These are phyloP conservation scores for Pomacea canaliculata DNA, from an alignment of 2,888 invertebrate genomes.

Conservation along the genomic window DNA sequence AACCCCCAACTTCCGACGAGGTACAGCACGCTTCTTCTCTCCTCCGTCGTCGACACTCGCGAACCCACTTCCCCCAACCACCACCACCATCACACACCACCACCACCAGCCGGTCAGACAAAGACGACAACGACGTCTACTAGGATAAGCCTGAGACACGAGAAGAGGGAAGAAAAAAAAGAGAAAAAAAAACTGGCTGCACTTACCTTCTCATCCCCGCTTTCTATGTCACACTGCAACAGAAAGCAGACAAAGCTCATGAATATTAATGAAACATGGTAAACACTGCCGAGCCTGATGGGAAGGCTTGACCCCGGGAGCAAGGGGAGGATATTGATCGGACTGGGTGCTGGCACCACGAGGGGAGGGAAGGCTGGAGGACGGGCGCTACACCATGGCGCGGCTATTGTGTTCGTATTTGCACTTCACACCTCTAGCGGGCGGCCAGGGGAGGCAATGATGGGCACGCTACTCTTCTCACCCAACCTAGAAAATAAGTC, in stretches of 20 bases:
- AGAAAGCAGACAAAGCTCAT: conserved; percentile 31
- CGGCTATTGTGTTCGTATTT: conserved; percentile 20
- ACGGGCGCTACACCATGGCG: conserved; percentile 8
- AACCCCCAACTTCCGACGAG: no score
- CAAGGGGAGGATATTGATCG: conserved; percentile 25
- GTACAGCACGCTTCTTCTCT: no score
- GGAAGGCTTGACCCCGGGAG: conserved; percentile 28
- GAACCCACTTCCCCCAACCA: not conserved
- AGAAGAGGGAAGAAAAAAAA: not conserved
- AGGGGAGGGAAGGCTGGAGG: not conserved
- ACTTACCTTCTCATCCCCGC: conserved; percentile 61
- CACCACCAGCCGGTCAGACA: not conserved
- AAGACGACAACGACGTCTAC: not conserved
- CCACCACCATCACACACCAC: not conserved
- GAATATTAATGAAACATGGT: conserved; percentile 24
- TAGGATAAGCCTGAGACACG: not conserved
- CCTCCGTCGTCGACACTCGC: no score
- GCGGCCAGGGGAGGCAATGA: not conserved
- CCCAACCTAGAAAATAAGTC: no score
- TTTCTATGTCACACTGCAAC: conserved; percentile 62
- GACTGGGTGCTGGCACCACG: not conserved
- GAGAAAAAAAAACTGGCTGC: conserved; percentile 2
- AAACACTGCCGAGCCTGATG: conserved; percentile 27
- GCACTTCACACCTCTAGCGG: conserved; percentile 22
- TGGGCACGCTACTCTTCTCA: not conserved